Percentiles rank a stretch among this genome's conserved stretches.
Evolutionary conservation across 1,140 invertebrate species (phyloP).

Genomic region (Papilio helenus): DNA sequence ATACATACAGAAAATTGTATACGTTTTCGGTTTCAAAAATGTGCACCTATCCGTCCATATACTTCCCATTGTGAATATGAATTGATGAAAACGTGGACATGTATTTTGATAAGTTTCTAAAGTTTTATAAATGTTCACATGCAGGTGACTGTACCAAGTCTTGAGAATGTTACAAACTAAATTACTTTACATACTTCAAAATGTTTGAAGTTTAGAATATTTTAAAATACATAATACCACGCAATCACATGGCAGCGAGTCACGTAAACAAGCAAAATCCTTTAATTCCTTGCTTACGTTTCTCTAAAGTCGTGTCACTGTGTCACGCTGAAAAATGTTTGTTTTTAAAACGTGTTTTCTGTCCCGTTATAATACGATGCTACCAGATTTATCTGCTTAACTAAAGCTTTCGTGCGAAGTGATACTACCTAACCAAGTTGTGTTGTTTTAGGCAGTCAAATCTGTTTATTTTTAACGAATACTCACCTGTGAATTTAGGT

Average conservation of each 20-base stretch:
- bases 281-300: background rate
- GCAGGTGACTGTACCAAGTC: too few species aligned
- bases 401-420: background rate
- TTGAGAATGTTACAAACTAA: too few species aligned
- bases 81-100: too few species aligned
- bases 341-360: constrained; percentile 16
- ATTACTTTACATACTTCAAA: too few species aligned
- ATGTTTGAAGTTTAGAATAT: background rate
- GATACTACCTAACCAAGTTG: background rate
- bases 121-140: too few species aligned
- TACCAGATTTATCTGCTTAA: background rate
- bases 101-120: too few species aligned
- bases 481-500: background rate
- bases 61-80: too few species aligned
- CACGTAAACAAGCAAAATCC: background rate
- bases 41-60: too few species aligned
- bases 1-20: too few species aligned
- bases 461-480: background rate
- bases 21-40: too few species aligned
- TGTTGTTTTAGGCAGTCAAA: background rate
- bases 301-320: constrained; percentile 6
- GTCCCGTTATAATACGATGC: background rate
- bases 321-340: constrained; percentile 4
- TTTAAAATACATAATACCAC: background rate
- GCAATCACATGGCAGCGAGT: background rate